A percentile compares a stretch with the other conserved stretches of the same genome.
Conservation (phyloP, 2,113 vertebrate species). For the Galbula dea region DNA sequence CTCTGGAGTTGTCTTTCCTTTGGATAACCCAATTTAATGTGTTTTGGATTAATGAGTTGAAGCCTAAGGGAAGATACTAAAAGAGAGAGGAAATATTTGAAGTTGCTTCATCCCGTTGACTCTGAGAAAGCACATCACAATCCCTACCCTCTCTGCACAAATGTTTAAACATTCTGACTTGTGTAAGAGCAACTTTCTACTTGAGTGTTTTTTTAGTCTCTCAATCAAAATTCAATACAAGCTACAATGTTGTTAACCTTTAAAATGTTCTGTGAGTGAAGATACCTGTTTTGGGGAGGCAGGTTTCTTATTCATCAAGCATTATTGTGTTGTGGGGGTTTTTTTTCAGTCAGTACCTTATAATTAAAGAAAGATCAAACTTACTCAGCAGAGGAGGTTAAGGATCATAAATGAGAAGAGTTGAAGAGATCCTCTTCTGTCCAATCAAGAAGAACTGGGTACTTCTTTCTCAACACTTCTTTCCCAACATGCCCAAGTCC, state of each 20-base stretch:
- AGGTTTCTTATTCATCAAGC: not conserved
- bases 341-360: not conserved
- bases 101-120: constrained; percentile 15
- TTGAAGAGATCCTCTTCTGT: not conserved
- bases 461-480: not conserved
- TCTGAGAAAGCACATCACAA: constrained; percentile 1
- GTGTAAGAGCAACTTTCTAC: not conserved
- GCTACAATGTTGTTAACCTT: not conserved
- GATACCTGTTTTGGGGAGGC: not conserved
- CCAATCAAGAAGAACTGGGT: not conserved
- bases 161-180: constrained; percentile 41
- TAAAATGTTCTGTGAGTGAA: not conserved
- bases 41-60: constrained; percentile 54
- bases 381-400: not conserved
- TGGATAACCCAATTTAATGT: constrained; percentile 40
- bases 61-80: not conserved
- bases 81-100: constrained; percentile 17
- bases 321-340: not conserved
- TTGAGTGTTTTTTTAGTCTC: not conserved
- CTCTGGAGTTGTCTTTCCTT: constrained; percentile 38
- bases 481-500: not conserved
- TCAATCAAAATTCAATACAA: not conserved
- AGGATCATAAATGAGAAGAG: not conserved
- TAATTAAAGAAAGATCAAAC: not conserved
- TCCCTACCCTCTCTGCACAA: constrained; percentile 35